Evolutionary conservation across 2,888 invertebrate species (phyloP).

Genomic region (Catotricha subobsoleta): DNA sequence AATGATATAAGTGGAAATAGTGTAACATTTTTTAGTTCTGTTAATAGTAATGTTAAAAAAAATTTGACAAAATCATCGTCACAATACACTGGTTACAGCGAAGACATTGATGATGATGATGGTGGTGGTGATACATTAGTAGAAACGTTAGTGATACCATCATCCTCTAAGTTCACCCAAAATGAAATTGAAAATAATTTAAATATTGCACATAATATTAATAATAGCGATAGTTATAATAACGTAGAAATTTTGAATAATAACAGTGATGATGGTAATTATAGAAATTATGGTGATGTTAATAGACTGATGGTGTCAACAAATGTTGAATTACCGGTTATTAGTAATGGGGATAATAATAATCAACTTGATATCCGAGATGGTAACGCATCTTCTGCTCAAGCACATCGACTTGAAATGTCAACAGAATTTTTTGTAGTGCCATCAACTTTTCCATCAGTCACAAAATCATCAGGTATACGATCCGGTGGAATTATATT

Average conservation of each 20-base stretch:
- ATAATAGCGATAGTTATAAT: constrained; percentile 4
- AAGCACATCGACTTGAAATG: constrained; percentile 46
- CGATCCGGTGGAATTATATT: constrained; percentile 15
- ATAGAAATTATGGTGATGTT: not conserved
- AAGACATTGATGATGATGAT: not conserved
- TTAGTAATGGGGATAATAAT: too few species aligned
- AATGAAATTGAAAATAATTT: not conserved
- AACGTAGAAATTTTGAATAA: too few species aligned
- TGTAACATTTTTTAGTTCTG: too few species aligned
- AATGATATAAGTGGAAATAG: too few species aligned
- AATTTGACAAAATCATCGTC: too few species aligned
- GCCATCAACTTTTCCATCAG: constrained; percentile 35
- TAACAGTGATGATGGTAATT: constrained; percentile 3
- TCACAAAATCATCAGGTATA: constrained; percentile 21
- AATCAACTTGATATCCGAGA: not conserved
- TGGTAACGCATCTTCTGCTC: constrained; percentile 4
- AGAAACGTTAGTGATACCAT: not conserved
- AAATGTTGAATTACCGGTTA: constrained; percentile 7
- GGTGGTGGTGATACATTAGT: not conserved
- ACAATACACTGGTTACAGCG: too few species aligned
- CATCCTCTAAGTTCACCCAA: too few species aligned
- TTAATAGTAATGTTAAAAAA: too few species aligned
- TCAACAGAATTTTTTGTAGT: constrained; percentile 71
- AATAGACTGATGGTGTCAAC: not conserved
- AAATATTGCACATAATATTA: constrained; percentile 1